These are phyloP conservation scores for Aleiodes alternator DNA, from an alignment of 2,888 invertebrate genomes.

Conservation along the genomic window DNA sequence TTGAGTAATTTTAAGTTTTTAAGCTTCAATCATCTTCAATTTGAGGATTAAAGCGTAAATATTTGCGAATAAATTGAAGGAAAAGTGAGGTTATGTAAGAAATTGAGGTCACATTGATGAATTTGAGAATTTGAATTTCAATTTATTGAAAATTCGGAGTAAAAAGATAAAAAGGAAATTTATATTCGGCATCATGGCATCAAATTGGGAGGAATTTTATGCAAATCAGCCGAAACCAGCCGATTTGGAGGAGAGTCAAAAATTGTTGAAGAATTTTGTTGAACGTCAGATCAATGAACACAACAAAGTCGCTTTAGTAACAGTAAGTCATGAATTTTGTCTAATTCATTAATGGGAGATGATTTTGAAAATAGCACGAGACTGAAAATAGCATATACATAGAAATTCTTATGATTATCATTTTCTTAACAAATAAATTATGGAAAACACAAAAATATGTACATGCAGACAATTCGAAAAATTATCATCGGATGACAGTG, in stretches of 20 bases:
- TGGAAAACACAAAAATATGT: no score
- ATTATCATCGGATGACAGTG: no score
- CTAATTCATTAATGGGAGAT: slow-evolving; percentile 6
- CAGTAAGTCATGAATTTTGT: slow-evolving; percentile 79
- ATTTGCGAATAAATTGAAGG: background rate
- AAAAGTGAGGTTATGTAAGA: slow-evolving; percentile 12
- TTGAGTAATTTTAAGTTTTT: no score
- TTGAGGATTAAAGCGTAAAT: background rate
- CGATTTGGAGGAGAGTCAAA: slow-evolving; percentile 85
- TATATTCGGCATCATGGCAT: slow-evolving; percentile 63
- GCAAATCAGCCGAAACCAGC: slow-evolving; percentile 86
- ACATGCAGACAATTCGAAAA: no score
- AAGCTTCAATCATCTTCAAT: no score
- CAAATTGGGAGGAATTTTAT: slow-evolving; percentile 91
- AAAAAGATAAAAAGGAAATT: background rate
- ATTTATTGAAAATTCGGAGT: background rate
- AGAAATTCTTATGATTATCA: no score
- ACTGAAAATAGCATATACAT: no score
- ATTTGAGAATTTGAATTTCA: background rate
- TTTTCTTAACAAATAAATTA: no score
- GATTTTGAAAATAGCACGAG: no score
- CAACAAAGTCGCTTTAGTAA: slow-evolving; percentile 85
- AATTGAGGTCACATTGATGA: background rate
- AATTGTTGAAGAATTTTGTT: slow-evolving; percentile 84
- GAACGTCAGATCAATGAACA: slow-evolving; percentile 82